Evolutionary conservation across 2,797 vertebrate species (phyloP), one percentile per base, ranked within the genome.

Genomic region (Eutrigla gurnardus): DNA sequence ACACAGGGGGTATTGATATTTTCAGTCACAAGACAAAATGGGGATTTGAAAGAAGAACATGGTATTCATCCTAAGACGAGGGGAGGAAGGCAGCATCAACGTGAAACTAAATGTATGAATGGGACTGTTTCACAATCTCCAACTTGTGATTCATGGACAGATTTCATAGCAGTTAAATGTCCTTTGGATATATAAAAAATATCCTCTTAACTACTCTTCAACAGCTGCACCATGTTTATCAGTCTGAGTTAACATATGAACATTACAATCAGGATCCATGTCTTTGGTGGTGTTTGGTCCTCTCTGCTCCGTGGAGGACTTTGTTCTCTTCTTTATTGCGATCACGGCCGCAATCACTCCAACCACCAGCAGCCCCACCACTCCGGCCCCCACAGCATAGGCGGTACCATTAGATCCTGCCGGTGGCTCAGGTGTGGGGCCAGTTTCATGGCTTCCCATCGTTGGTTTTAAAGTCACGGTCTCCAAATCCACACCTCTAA

Each of bases 331-430:
- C 64, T 70, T 84, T n/a, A 67, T 65, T 6, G 35, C 17, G 59
- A 82, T 47, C 18, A 70, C 69, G 43, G 40, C 60, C 7, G 40
- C 69, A 49, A 87, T 70, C 6, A 35, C 54, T 6, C 1, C 79
- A 7, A 84, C 57, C 43, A 89, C 17, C 17, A 91, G 7, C n/a
- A 93, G 13, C 25, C 58, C 45, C 18, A 9, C 42, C 58, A 92
- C 6, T 42, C 7, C 82, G 17, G 12, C 85, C 1, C 8, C 83
- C 46, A 87, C 43, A 1, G 17, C 86, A 6, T 67, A 32, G 0
- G 0, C 33, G 15, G 43, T 52, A 33, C 43, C 2, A 5, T 75
- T 55, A 15, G 63, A 0, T 10, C 2, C 4, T 25, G 4, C 0
- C 17, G 40, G 0, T 0, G 40, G 58, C 0, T 78, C 52, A 43